Evolutionary conservation across 2,113 vertebrate species (phyloP).

Genomic region (Tychaedon coryphoeus): DNA sequence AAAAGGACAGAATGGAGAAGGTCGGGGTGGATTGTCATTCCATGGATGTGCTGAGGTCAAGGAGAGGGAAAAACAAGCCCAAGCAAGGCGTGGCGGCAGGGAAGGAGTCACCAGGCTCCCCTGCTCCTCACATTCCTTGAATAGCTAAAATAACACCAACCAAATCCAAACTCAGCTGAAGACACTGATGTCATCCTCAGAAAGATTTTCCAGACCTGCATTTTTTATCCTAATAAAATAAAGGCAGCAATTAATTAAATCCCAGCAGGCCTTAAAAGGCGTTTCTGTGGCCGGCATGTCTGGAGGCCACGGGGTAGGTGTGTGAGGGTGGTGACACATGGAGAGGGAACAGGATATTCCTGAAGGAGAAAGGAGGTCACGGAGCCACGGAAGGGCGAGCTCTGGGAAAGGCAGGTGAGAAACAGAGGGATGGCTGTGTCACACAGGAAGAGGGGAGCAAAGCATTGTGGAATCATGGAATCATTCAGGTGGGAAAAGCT

Average conservation of each 20-base stretch:
- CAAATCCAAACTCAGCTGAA: slow-evolving; percentile 22
- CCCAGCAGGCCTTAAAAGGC: slow-evolving; percentile 27
- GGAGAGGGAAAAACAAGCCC: background rate
- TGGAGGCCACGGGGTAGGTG: background rate
- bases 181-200: slow-evolving; percentile 32
- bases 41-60: background rate
- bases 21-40: background rate
- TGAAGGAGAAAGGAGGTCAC: background rate
- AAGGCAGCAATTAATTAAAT: slow-evolving; percentile 32
- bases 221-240: slow-evolving; percentile 19
- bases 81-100: background rate
- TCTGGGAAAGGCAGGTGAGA: background rate
- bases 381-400: background rate
- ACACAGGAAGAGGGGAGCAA: background rate
- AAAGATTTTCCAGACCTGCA: slow-evolving; percentile 34
- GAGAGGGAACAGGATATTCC: slow-evolving; percentile 37
- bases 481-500: background rate
- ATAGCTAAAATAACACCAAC: slow-evolving; percentile 38
- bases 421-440: background rate
- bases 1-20: background rate
- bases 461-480: background rate
- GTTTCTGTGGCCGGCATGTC: background rate
- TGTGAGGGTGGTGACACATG: background rate
- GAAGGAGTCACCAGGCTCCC: background rate
- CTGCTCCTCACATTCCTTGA: slow-evolving; percentile 24